A percentile compares a stretch with the other conserved stretches of the same genome.
These are phyloP conservation scores for Coracias cyanogaster DNA, from an alignment of 2,797 vertebrate species.

Conservation along the genomic window DNA sequence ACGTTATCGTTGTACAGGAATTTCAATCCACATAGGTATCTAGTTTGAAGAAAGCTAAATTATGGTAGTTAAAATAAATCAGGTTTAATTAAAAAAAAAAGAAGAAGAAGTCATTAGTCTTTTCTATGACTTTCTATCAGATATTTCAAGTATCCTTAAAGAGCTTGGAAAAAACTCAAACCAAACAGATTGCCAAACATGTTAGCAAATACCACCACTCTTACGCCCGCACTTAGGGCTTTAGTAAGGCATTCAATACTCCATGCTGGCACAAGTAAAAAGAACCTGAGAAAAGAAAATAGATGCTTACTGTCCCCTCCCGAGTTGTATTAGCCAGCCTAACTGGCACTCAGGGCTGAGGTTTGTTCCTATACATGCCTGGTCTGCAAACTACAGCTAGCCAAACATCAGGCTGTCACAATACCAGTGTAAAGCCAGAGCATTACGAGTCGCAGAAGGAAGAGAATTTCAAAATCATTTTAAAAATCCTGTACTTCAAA, in stretches of 20 bases:
- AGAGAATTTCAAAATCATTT: neutral
- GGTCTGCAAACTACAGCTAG: neutral
- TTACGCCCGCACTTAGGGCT: conserved; percentile 9
- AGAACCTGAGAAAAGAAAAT: neutral
- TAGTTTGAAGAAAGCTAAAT: neutral
- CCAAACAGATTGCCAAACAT: conserved; percentile 60
- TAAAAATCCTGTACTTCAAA: neutral
- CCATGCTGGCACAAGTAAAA: neutral
- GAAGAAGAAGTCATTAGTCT: neutral
- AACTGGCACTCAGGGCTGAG: neutral
- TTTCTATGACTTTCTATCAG: conserved; percentile 28
- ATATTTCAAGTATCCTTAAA: conserved; percentile 32
- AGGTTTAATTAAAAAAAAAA: neutral
- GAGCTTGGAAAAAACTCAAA: neutral
- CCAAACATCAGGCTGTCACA: neutral
- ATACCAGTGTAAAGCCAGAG: accelerated
- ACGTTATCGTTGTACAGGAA: neutral
- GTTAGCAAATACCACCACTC: conserved; percentile 35
- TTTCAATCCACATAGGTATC: neutral
- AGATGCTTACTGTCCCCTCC: neutral
- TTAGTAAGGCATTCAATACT: neutral
- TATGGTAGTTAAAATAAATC: neutral
- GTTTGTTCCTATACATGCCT: neutral
- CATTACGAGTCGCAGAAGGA: neutral
- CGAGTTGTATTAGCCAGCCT: neutral